These are phyloP conservation scores for Cyclophora albipunctata DNA, from an alignment of 2,888 invertebrate genomes.

Conservation along the genomic window DNA sequence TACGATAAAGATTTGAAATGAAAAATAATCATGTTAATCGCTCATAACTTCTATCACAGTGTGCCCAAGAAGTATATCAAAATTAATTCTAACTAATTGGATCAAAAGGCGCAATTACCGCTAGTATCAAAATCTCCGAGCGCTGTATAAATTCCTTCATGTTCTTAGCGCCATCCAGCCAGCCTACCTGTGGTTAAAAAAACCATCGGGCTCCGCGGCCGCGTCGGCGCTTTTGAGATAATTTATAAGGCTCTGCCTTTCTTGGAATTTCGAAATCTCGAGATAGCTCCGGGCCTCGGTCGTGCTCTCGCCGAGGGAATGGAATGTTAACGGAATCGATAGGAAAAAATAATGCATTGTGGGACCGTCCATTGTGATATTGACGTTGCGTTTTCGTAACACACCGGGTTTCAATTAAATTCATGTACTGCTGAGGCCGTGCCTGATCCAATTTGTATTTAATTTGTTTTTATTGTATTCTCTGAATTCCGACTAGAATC, in stretches of 20 bases:
- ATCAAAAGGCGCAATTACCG: background rate
- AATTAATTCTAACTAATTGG: too few species aligned
- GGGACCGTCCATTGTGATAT: constrained; percentile 34
- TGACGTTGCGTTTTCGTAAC: constrained; percentile 40
- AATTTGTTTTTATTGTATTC: too few species aligned
- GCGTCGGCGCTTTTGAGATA: constrained; percentile 75
- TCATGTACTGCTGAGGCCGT: constrained; percentile 10
- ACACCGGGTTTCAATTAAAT: constrained; percentile 38
- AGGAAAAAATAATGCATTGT: constrained; percentile 65
- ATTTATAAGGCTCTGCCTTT: constrained; percentile 74
- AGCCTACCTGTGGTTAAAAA: constrained; percentile 72
- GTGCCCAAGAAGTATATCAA: too few species aligned
- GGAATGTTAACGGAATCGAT: constrained; percentile 71
- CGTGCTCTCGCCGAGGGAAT: constrained; percentile 53
- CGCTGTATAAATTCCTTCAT: constrained; percentile 62
- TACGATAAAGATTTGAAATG: too few species aligned
- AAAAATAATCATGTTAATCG: too few species aligned
- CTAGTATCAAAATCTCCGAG: constrained; percentile 38
- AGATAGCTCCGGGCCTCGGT: constrained; percentile 49
- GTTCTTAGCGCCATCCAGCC: constrained; percentile 70
- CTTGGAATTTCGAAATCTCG: constrained; percentile 73
- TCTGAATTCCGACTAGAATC: too few species aligned
- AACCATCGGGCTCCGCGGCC: constrained; percentile 67
- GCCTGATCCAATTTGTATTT: too few species aligned
- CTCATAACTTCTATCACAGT: too few species aligned